These are phyloP conservation scores for Lasioglossum pauxillum DNA, from an alignment of 2,888 invertebrate species.

Conservation along the genomic window DNA sequence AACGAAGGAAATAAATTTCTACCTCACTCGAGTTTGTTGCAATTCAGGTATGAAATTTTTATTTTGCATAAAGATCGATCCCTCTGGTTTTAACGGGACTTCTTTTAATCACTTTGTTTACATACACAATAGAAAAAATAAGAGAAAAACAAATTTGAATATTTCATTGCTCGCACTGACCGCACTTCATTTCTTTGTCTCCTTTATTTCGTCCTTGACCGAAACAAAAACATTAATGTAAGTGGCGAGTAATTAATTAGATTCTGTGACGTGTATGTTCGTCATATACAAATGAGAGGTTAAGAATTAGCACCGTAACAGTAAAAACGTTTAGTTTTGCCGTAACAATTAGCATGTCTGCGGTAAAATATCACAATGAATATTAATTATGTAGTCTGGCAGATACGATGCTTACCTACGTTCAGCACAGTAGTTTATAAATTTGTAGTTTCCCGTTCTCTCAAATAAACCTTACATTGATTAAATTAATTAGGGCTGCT, in stretches of 20 bases:
- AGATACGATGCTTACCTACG: neutral
- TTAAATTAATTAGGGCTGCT: too few species aligned
- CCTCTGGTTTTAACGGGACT: too few species aligned
- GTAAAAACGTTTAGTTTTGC: neutral
- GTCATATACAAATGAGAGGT: neutral
- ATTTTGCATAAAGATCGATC: too few species aligned
- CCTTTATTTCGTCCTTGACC: too few species aligned
- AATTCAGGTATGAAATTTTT: too few species aligned
- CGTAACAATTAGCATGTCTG: neutral
- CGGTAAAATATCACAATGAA: neutral
- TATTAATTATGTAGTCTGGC: neutral
- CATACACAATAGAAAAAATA: too few species aligned
- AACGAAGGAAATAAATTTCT: too few species aligned
- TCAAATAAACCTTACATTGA: neutral
- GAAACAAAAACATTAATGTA: too few species aligned
- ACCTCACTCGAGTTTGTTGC: too few species aligned
- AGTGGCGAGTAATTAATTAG: too few species aligned
- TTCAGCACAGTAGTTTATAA: neutral
- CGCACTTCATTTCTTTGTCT: neutral
- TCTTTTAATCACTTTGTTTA: too few species aligned
- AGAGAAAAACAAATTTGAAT: too few species aligned
- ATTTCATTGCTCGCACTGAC: neutral
- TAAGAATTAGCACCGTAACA: neutral
- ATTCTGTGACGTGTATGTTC: neutral
- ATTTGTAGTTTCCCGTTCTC: neutral